Percentiles rank a stretch among this genome's conserved stretches.
Evolutionary conservation across 1,140 invertebrate genomes (phyloP).

Genomic region (Leptinotarsa lineolata): DNA sequence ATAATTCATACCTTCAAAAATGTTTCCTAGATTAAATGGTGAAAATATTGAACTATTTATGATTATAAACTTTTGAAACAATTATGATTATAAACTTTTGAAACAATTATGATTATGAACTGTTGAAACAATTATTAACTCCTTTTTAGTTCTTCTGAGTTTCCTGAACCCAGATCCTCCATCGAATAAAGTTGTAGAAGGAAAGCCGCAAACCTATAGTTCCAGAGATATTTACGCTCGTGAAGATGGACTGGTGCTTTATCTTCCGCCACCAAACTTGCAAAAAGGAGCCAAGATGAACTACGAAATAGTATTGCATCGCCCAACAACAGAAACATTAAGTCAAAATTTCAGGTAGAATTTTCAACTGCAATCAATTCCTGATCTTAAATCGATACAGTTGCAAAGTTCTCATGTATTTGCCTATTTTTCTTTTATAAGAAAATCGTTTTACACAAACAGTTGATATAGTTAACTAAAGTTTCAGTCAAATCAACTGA

Average conservation of each 20-base stretch:
- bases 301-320: slow-evolving; percentile 76
- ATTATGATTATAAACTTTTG: background rate
- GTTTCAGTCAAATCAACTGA: too few relatives aligned
- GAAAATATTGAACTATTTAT: slow-evolving; percentile 12
- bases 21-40: slow-evolving; percentile 37
- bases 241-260: slow-evolving; percentile 73
- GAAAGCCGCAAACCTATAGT: slow-evolving; percentile 68
- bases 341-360: slow-evolving; percentile 70
- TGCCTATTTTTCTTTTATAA: too few relatives aligned
- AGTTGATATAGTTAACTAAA: too few relatives aligned
- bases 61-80: background rate
- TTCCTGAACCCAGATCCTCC: slow-evolving; percentile 59
- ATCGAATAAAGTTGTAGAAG: slow-evolving; percentile 68
- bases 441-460: too few relatives aligned
- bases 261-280: slow-evolving; percentile 61
- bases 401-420: background rate
- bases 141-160: slow-evolving; percentile 59
- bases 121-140: background rate
- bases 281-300: slow-evolving; percentile 60
- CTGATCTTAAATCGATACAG: background rate
- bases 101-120: background rate
- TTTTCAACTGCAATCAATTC: background rate
- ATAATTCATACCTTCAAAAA: background rate
- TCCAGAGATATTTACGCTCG: slow-evolving; percentile 65
- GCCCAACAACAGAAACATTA: slow-evolving; percentile 67